Base-by-base conservation (phyloP, 1,140 invertebrate species). In the Drosophila orosa region DNA sequence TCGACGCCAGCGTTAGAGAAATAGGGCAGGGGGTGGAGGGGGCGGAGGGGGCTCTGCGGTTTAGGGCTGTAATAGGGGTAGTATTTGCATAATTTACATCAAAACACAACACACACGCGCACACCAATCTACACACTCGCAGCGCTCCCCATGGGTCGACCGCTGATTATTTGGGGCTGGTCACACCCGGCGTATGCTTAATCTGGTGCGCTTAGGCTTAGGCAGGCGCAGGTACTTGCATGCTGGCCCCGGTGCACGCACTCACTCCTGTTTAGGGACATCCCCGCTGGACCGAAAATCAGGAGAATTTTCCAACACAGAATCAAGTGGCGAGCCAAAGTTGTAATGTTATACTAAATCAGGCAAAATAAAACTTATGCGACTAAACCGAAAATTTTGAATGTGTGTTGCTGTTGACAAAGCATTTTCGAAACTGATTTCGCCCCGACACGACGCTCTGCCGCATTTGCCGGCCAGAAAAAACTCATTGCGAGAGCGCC, bases 351-450 rank as follows among this genome's bases (percentile, higher is more conserved):
- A 50, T 67, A 78, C 82, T 54, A 86, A 87, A 83, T 71, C 65
- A 84, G 77, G 50, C 37, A 77, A 82, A 87, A 89, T 58, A 80
- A 87, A 84, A 89, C 60, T 84, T 89, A 89, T 84, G 84, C 84
- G 84, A 89, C 84, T 89, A 89, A 89, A 89, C 85, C 85, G 84
- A 89, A 89, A 89, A 80, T 89, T 89, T 89, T 74, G 77, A 89
- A 89, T 89, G 77, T 83, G 84, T 89, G 84, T 84, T 89, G 84
- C 84, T 89, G 84, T 89, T 89, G 84, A 89, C 80, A 89, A 89
- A 89, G 84, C 84, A 89, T 89, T 84, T 89, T 89, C 84, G 84
- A 89, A 89, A 89, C 84, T 89, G 84, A 89, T 89, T 89, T 82
- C 84, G 57, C 61, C 62, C 61, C 50, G 71, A 47, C 31, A 45